Conservation (phyloP, 2,888 invertebrate species). For the Rhagophthalmus giganteus region DNA sequence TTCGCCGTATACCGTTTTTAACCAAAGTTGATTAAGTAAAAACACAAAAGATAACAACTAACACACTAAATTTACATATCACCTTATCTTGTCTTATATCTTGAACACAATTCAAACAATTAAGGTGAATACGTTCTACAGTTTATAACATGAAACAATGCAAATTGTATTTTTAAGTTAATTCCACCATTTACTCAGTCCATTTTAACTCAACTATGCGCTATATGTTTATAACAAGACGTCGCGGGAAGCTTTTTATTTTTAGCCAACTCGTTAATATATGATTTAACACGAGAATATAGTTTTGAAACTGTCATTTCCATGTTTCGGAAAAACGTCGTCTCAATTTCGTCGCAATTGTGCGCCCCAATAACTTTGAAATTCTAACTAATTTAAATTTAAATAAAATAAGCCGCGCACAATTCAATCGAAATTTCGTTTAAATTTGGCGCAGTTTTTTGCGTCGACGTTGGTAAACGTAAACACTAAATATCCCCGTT, state of each 20-base stretch:
- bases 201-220: slow-evolving; percentile 50
- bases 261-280: slow-evolving; percentile 49
- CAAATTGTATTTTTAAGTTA: slow-evolving; percentile 31
- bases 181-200: slow-evolving; percentile 43
- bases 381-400: no score
- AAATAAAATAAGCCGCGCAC: no score
- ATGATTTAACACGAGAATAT: slow-evolving; percentile 30
- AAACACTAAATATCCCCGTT: no score
- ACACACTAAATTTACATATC: slow-evolving; percentile 27
- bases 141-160: slow-evolving; percentile 18
- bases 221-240: slow-evolving; percentile 49
- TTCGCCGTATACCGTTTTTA: slow-evolving; percentile 11
- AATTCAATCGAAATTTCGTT: no score
- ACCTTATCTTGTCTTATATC: slow-evolving; percentile 29
- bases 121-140: slow-evolving; percentile 12
- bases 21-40: no score
- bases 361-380: no score
- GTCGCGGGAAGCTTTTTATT: slow-evolving; percentile 50
- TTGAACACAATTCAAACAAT: slow-evolving; percentile 21
- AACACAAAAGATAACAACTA: slow-evolving; percentile 21
- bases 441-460: no score
- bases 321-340: no score
- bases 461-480: no score
- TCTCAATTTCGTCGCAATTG: no score
- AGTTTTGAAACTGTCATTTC: slow-evolving; percentile 7